phyloP scores from a whole-genome alignment of 2,113 vertebrate species.

The Bothrops jararaca region DNA sequence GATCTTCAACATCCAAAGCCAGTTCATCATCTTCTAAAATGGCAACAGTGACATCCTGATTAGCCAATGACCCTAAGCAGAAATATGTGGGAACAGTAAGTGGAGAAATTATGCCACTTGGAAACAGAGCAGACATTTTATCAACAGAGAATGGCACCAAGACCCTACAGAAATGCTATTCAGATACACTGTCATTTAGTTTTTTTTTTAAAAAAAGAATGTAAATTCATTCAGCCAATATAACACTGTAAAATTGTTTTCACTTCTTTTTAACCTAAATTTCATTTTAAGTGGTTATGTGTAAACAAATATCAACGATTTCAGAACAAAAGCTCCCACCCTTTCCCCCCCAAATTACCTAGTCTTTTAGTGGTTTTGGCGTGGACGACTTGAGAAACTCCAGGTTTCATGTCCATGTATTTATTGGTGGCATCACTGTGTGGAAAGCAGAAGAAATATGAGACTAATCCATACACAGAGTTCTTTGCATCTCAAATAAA shows the following conservation, averaged over 20 bases:
- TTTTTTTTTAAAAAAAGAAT: too few relatives aligned
- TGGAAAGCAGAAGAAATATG: slow-evolving; percentile 20
- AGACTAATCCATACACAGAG: background rate
- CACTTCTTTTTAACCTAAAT: background rate
- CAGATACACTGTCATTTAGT: background rate
- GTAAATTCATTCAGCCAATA: background rate
- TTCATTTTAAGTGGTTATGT: background rate
- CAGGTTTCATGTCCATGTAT: slow-evolving; percentile 96
- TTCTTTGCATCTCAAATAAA: background rate
- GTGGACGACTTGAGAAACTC: slow-evolving; percentile 75
- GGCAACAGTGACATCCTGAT: slow-evolving; percentile 77
- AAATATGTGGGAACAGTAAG: slow-evolving; percentile 30
- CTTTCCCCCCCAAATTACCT: slow-evolving; percentile 65
- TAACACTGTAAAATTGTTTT: background rate
- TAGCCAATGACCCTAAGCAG: slow-evolving; percentile 74
- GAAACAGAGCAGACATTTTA: slow-evolving; percentile 16
- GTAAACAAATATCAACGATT: background rate
- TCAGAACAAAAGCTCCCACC: slow-evolving; percentile 10
- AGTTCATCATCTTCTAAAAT: slow-evolving; percentile 87
- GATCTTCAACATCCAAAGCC: slow-evolving; percentile 89
- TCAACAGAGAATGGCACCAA: slow-evolving; percentile 25
- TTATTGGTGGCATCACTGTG: slow-evolving; percentile 82
- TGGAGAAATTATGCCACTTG: background rate
- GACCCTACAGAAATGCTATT: slow-evolving; percentile 4
- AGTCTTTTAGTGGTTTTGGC: slow-evolving; percentile 81